Evolutionary conservation across 1,140 invertebrate genomes (phyloP).

Genomic region (Chelonus insularis): DNA sequence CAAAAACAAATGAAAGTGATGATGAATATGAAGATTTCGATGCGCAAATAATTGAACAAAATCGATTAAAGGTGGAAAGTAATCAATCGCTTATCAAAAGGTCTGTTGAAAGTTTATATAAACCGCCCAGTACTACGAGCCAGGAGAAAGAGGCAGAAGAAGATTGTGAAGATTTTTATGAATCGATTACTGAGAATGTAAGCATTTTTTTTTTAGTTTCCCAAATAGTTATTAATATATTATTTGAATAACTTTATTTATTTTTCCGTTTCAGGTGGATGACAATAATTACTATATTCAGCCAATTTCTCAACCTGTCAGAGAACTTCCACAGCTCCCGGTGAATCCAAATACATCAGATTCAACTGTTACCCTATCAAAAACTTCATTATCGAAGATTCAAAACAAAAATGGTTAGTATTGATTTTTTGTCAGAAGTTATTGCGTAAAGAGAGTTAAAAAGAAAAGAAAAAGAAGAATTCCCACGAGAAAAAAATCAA

Average conservation of each 20-base stretch:
- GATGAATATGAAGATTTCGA: slow-evolving; percentile 53
- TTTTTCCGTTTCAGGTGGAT: slow-evolving; percentile 37
- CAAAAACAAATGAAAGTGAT: slow-evolving; percentile 43
- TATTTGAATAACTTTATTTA: not conserved
- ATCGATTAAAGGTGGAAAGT: slow-evolving; percentile 38
- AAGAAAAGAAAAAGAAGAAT: not conserved
- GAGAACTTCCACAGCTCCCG: slow-evolving; percentile 42
- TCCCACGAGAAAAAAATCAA: not conserved
- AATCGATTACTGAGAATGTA: slow-evolving; percentile 51
- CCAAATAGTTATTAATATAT: not conserved
- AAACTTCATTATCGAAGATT: slow-evolving; percentile 14
- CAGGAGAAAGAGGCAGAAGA: slow-evolving; percentile 47
- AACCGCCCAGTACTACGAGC: slow-evolving; percentile 39
- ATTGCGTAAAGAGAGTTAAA: no score
- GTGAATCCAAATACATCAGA: slow-evolving; percentile 36
- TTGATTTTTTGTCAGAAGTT: not conserved
- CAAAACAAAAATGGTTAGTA: slow-evolving; percentile 19
- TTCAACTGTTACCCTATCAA: slow-evolving; percentile 2
- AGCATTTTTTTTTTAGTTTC: slow-evolving; percentile 16
- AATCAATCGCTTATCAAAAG: slow-evolving; percentile 45
- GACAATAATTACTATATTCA: slow-evolving; percentile 39
- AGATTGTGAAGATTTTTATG: slow-evolving; percentile 50
- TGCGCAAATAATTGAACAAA: slow-evolving; percentile 41
- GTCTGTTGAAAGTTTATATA: slow-evolving; percentile 49
- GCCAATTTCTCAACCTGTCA: slow-evolving; percentile 24